Evolutionary conservation across 2,888 invertebrate genomes (phyloP), one percentile per base, ranked within the genome.

Genomic region (Calameuta pallipes): DNA sequence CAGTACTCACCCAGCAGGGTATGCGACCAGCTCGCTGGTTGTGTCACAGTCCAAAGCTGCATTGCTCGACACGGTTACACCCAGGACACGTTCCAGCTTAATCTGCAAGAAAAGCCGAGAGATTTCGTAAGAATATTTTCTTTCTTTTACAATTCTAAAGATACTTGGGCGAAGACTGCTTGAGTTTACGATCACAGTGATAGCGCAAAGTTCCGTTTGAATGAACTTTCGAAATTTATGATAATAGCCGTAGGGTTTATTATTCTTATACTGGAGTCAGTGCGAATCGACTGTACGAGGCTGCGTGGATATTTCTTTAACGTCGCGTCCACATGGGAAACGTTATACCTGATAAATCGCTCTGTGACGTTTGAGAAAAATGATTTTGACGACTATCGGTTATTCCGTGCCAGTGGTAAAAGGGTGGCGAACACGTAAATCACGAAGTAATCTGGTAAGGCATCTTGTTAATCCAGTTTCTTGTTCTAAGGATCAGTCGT

Each of bases 21-120:
- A 99, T 31, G 98, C 98, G 87, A 99, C 95, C 79, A 96, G 94
- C 89, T 98, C 98, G 81, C 96, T 96, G 90, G 95, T 95, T 56
- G 96, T 95, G 90, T 98, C 97, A 91, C 96, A 97, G 92, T 96
- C 97, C 86, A 99, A 94, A 34, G 97, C 97, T 84, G 98, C 97
- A 93, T 98, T 98, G 92, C 96, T 97, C 90, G 96, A 94, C 80
- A 98, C 97, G n/a, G 98, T 98, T 89, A 98, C 94, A 84, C 99
- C 99, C 88, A 98, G 94, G 80, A 99, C 98, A 89, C 95, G 95
- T 94, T 99, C 98, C 92, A 99, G 94, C 92, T 97, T 97, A 90
- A 98, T 97, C 98, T 98, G 95, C 79, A 94, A 94, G 85, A 90
- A 92, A 89, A 56, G 23, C 9, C 23, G 6, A 23, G 1, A 87